These are phyloP conservation scores for Phengaris arion DNA, from an alignment of 2,888 invertebrate species.

Conservation along the genomic window DNA sequence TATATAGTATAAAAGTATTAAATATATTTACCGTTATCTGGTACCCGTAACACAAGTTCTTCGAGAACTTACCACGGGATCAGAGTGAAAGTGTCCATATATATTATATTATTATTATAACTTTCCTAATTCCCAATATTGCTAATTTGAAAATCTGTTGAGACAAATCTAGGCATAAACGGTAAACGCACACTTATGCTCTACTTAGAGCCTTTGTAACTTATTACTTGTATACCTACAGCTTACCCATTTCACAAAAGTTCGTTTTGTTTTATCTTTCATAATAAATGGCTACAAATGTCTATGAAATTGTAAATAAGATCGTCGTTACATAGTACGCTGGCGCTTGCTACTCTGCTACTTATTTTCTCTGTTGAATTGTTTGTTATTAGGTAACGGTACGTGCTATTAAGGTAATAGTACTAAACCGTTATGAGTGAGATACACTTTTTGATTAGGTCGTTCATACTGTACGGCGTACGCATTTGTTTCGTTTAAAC, in stretches of 20 bases:
- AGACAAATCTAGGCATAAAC: background rate
- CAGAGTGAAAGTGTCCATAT: too few relatives aligned
- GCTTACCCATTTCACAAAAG: too few relatives aligned
- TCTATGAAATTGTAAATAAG: conserved; percentile 4
- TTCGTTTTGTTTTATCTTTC: background rate
- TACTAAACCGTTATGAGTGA: conserved; percentile 29
- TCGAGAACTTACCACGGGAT: too few relatives aligned
- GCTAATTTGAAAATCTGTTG: background rate
- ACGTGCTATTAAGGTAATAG: conserved; percentile 30
- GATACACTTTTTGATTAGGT: conserved; percentile 26
- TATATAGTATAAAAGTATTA: too few relatives aligned
- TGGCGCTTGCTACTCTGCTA: conserved; percentile 9
- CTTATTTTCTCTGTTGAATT: conserved; percentile 31
- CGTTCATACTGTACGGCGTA: conserved; percentile 2
- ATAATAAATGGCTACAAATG: conserved; percentile 1
- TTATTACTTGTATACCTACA: background rate
- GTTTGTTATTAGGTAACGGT: conserved; percentile 30
- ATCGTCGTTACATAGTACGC: background rate
- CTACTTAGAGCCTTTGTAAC: background rate
- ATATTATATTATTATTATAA: too few relatives aligned
- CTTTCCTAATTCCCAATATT: background rate
- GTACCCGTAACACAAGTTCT: too few relatives aligned
- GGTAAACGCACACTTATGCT: background rate
- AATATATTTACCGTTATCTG: too few relatives aligned
- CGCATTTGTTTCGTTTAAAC: background rate